Evolutionary conservation across 1,140 invertebrate genomes (phyloP), one percentile per base, ranked within the genome.

Genomic region (Drosophila littoralis): DNA sequence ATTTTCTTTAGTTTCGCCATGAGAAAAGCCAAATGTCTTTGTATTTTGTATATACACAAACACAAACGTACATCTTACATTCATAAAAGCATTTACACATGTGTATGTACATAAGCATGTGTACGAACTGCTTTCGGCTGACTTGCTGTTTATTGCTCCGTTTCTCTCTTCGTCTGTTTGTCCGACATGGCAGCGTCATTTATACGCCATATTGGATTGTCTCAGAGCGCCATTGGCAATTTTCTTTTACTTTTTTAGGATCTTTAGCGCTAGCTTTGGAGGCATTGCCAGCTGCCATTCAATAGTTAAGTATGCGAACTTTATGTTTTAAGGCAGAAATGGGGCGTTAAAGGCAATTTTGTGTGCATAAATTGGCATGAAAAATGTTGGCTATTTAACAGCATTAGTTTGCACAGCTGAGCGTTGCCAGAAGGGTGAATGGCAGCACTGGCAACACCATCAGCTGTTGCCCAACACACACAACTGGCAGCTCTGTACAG

Each of bases 141-240:
- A 57, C 65, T 50, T 71, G 64, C 33, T 59, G 28, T 50, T 36
- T 82, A 43, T 75, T 58, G 52, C 57, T 70, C 48, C 64, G 59
- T 60, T 59, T 52, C 70, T 84, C 82, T 79, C 76, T 72, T 77
- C 66, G 58, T 81, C 57, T 68, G 45, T 67, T 79, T 66, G 60
- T 70, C 59, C 12, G 52, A 73, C 54, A 54, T 79, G 60, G 58
- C 69, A 80, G 81, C 77, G 77, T 85, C 68, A 81, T 85, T 84
- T 67, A 46, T 70, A 65, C 78, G 79, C 79, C 79, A 81, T 81
- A 67, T 81, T 81, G 79, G 40, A 74, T 77, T 81, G 40, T 52
- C 9, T 42, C 35, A 46, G 6, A 65, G 35, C 72, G 75, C 52
- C 72, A 65, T 59, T 76, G 36, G 36, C 55, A 58, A 35, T 79